A percentile compares a stretch with the other conserved stretches of the same genome.
Evolutionary conservation across 1,140 invertebrate genomes (phyloP).

Genomic region (Bathynomus jamesi): DNA sequence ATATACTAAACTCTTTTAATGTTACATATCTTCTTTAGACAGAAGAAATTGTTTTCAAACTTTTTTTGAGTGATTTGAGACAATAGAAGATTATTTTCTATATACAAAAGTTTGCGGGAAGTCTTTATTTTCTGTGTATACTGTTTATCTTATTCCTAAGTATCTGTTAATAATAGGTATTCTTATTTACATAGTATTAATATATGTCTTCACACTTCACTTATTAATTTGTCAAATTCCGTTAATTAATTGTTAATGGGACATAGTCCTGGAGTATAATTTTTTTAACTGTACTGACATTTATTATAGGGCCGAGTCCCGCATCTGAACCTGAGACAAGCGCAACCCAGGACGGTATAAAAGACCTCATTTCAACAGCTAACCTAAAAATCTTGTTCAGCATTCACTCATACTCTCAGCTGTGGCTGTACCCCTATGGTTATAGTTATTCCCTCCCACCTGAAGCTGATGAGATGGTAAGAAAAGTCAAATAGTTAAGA

Average conservation of each 20-base stretch:
- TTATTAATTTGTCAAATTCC: not conserved
- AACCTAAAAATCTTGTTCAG: conserved; percentile 61
- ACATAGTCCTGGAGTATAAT: not conserved
- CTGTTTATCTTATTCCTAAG: too few relatives aligned
- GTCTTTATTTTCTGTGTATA: too few relatives aligned
- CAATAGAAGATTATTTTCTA: too few relatives aligned
- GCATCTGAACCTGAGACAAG: conserved; percentile 43
- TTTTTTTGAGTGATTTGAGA: too few relatives aligned
- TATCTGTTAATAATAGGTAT: too few relatives aligned
- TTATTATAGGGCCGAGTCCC: conserved; percentile 23
- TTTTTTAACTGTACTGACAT: not conserved
- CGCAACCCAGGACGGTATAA: conserved; percentile 38
- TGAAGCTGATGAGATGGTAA: conserved; percentile 26
- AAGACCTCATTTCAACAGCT: conserved; percentile 41
- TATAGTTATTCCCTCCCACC: conserved; percentile 50
- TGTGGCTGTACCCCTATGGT: conserved; percentile 77
- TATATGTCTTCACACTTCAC: not conserved
- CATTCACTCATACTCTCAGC: conserved; percentile 82
- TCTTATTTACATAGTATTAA: too few relatives aligned
- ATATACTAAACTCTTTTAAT: too few relatives aligned
- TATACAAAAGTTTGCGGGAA: too few relatives aligned
- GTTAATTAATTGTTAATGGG: not conserved
- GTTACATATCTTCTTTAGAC: too few relatives aligned
- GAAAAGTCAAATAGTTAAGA: too few relatives aligned
- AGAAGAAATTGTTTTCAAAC: too few relatives aligned